phyloP scores from a whole-genome alignment of 2,888 invertebrate species.

The Microdon myrmicae region DNA sequence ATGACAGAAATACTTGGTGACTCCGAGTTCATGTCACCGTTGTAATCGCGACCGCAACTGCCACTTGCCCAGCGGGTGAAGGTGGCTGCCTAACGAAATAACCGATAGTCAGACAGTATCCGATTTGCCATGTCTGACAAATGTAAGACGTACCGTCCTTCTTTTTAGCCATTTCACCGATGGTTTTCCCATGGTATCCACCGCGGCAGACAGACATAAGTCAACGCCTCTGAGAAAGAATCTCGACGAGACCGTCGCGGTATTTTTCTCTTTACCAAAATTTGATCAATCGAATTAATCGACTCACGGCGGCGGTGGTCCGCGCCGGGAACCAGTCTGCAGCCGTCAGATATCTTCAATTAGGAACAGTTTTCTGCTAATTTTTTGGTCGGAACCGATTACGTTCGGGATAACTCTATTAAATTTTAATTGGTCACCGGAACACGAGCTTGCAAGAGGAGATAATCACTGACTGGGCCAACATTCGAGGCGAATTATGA shows the following conservation, averaged over 20 bases:
- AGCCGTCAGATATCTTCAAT: conserved; percentile 39
- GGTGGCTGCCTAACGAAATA: no score
- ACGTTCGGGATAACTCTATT: conserved; percentile 40
- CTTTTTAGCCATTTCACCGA: conserved; percentile 12
- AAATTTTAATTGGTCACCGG: conserved; percentile 33
- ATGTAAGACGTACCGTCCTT: no score
- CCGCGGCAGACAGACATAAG: conserved; percentile 28
- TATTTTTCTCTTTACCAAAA: conserved; percentile 6
- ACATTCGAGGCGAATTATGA: no score
- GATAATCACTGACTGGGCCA: conserved; percentile 20
- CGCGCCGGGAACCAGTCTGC: conserved; percentile 1
- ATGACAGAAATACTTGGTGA: no score
- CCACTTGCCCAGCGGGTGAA: no score
- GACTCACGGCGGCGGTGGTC: conserved; percentile 2
- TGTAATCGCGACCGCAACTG: no score
- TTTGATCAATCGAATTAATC: conserved; percentile 28
- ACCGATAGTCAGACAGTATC: no score
- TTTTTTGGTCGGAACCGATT: conserved; percentile 54
- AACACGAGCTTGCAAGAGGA: conserved; percentile 2
- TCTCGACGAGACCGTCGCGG: background rate
- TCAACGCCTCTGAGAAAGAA: conserved; percentile 28
- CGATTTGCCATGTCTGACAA: no score
- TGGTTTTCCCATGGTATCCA: conserved; percentile 27
- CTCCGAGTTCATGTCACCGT: no score
- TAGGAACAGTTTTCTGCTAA: conserved; percentile 59